A percentile compares a stretch with the other conserved stretches of the same genome.
Evolutionary conservation across 2,888 invertebrate genomes (phyloP).

Genomic region (Hybos culiciformis): DNA sequence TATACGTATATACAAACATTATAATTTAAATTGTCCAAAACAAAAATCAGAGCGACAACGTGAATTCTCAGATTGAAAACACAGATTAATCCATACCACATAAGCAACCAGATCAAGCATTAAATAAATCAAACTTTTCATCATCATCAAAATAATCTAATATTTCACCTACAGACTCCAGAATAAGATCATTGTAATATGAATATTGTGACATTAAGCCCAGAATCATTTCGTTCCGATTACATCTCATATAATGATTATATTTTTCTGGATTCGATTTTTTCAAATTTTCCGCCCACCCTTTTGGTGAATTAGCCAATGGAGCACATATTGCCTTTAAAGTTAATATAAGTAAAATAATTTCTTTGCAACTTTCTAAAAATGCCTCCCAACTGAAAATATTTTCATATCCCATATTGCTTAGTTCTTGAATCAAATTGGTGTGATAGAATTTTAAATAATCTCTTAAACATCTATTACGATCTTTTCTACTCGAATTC

Average conservation of each 20-base stretch:
- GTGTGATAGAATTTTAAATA: slow-evolving; percentile 36
- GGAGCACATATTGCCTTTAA: slow-evolving; percentile 31
- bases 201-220: slow-evolving; percentile 1
- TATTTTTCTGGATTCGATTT: slow-evolving; percentile 27
- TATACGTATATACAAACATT: no score
- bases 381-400: slow-evolving; percentile 28
- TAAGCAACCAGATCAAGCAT: no score
- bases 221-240: slow-evolving; percentile 16
- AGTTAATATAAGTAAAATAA: slow-evolving; percentile 27
- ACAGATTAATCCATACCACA: no score
- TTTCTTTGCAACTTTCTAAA: slow-evolving; percentile 24
- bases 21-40: no score
- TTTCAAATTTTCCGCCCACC: slow-evolving; percentile 26
- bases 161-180: slow-evolving; percentile 7
- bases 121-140: no score
- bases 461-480: slow-evolving; percentile 25
- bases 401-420: slow-evolving; percentile 12
- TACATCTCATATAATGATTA: slow-evolving; percentile 30
- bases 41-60: no score
- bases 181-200: slow-evolving; percentile 4
- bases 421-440: slow-evolving; percentile 19
- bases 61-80: no score
- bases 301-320: slow-evolving; percentile 28
- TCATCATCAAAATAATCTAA: slow-evolving; percentile 6
- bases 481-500: slow-evolving; percentile 29